Evolutionary conservation across 2,888 invertebrate species (phyloP).

Genomic region (Cosmia pyralina): DNA sequence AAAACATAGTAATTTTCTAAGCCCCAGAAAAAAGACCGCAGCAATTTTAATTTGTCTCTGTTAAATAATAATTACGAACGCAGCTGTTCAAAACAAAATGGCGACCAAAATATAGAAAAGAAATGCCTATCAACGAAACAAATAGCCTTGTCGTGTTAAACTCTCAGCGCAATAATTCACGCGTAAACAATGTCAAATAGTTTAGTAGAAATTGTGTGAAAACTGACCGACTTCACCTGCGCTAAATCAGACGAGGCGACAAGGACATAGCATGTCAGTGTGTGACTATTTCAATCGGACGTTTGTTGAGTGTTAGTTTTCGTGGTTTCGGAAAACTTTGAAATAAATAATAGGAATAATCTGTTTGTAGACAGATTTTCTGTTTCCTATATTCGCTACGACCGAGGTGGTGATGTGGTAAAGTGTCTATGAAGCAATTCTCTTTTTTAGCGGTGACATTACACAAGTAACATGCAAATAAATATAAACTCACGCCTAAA

Average conservation of each 20-base stretch:
- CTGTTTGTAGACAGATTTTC: background rate
- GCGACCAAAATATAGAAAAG: conserved; percentile 43
- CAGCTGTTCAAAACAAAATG: conserved; percentile 60
- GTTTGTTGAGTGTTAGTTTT: conserved; percentile 20
- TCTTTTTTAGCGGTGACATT: background rate
- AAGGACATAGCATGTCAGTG: conserved; percentile 44
- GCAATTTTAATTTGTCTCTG: conserved; percentile 39
- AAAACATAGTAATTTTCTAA: background rate
- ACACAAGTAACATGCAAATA: background rate
- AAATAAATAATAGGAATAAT: background rate
- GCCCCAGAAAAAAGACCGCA: conserved; percentile 15
- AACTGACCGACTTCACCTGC: conserved; percentile 57
- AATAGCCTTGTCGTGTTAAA: conserved; percentile 61
- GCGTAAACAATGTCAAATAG: conserved; percentile 59
- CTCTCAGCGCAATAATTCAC: conserved; percentile 57
- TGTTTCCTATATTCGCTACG: background rate
- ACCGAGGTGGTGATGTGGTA: background rate
- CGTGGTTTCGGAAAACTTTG: background rate
- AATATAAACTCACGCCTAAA: too few relatives aligned
- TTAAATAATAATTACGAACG: conserved; percentile 24
- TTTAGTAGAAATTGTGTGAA: conserved; percentile 45
- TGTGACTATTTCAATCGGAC: conserved; percentile 29
- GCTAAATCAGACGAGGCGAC: conserved; percentile 52
- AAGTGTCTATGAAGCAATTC: too few relatives aligned
- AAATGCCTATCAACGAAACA: conserved; percentile 51